Conservation (phyloP, 1,140 invertebrate genomes). For the Goniozus legneri region DNA sequence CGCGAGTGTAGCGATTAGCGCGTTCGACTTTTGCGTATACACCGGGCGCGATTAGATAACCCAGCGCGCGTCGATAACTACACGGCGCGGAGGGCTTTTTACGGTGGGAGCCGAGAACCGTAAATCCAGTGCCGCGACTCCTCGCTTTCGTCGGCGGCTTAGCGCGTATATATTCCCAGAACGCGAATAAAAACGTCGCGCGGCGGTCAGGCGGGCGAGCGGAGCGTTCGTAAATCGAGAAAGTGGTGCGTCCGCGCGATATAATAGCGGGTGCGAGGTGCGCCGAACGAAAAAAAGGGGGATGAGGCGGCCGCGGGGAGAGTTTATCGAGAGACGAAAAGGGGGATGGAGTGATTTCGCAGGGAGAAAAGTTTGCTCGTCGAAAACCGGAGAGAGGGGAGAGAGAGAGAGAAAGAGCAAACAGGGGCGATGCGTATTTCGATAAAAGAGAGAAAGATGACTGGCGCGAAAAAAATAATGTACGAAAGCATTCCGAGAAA, state of each 20-base stretch:
- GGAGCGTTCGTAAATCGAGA: not conserved
- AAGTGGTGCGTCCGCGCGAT: no score
- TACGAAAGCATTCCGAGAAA: no score
- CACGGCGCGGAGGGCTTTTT: slow-evolving; percentile 2
- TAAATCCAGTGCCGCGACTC: slow-evolving; percentile 17
- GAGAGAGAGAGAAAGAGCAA: not conserved
- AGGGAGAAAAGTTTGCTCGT: not conserved
- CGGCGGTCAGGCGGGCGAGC: not conserved
- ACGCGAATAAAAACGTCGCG: slow-evolving; percentile 21
- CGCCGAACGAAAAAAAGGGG: not conserved
- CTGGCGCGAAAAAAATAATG: no score
- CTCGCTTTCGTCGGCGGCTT: slow-evolving; percentile 18
- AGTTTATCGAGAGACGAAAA: not conserved
- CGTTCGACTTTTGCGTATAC: no score
- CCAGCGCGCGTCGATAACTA: not conserved
- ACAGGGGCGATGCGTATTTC: no score
- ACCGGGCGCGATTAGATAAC: not conserved
- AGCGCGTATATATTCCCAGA: slow-evolving; percentile 20
- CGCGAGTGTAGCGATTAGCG: no score
- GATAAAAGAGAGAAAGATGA: not conserved
- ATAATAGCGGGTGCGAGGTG: no score
- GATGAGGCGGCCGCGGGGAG: not conserved
- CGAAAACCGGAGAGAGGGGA: not conserved
- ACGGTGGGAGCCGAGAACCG: slow-evolving; percentile 11
- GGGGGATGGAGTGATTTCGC: not conserved